Conservation (phyloP, 2,797 vertebrate species). For the Etheostoma perlongum region DNA sequence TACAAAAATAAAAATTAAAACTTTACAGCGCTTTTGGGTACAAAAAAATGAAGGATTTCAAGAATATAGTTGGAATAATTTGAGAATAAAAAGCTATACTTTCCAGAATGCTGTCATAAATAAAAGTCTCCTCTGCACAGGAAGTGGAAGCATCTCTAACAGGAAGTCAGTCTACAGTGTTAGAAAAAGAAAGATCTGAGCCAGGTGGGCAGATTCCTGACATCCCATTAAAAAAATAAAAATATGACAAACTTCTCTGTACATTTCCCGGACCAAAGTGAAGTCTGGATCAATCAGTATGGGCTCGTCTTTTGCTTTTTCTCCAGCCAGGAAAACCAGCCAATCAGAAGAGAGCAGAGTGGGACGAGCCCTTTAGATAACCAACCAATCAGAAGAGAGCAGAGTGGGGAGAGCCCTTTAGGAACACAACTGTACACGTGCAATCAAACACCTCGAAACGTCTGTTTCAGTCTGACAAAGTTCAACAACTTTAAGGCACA, state of each 20-base stretch:
- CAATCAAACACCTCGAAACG: background rate
- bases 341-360: slow-evolving; percentile 7
- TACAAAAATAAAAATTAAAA: background rate
- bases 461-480: background rate
- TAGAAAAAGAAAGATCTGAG: slow-evolving; percentile 14
- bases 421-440: slow-evolving; percentile 18
- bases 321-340: slow-evolving; percentile 10
- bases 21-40: background rate
- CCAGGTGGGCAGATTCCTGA: background rate
- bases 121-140: slow-evolving; percentile 17
- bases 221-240: background rate
- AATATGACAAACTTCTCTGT: slow-evolving; percentile 11
- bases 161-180: slow-evolving; percentile 55
- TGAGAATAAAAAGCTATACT: background rate
- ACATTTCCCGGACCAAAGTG: slow-evolving; percentile 29
- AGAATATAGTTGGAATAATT: background rate
- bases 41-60: too few species aligned
- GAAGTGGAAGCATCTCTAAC: slow-evolving; percentile 44
- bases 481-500: slow-evolving; percentile 13
- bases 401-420: slow-evolving; percentile 56
- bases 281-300: slow-evolving; percentile 20
- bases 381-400: background rate
- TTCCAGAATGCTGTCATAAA: background rate
- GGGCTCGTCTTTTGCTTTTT: slow-evolving; percentile 40
- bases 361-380: slow-evolving; percentile 51